Percentiles rank a stretch among this genome's conserved stretches.
phyloP scores from a whole-genome alignment of 2,888 invertebrate genomes.

The Bhutanitis thaidina region DNA sequence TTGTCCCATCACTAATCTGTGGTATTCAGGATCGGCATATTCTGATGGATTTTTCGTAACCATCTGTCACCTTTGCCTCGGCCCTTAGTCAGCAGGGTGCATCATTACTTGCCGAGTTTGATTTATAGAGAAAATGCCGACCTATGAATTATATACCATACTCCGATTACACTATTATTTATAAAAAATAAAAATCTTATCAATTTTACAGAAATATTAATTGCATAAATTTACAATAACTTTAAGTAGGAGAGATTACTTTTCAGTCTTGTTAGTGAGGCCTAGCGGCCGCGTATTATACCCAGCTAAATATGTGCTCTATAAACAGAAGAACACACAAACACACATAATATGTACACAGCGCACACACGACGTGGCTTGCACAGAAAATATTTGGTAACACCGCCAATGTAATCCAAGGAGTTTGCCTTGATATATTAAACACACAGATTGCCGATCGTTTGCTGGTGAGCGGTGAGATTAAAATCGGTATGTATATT shows the following conservation, averaged over 20 bases:
- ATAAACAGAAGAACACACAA: slow-evolving; percentile 50
- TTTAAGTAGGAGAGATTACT: slow-evolving; percentile 17
- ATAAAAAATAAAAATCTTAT: too few relatives aligned
- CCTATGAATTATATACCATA: too few relatives aligned
- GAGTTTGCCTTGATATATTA: slow-evolving; percentile 70
- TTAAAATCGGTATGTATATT: background rate
- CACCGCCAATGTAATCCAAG: slow-evolving; percentile 66
- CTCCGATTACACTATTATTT: too few relatives aligned
- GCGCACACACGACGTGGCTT: slow-evolving; percentile 55
- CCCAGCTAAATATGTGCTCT: slow-evolving; percentile 67
- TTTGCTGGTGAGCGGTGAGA: slow-evolving; percentile 22
- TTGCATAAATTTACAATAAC: background rate
- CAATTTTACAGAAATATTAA: too few relatives aligned
- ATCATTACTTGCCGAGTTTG: too few relatives aligned
- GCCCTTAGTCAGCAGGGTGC: too few relatives aligned
- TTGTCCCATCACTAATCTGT: too few relatives aligned
- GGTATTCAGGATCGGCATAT: too few relatives aligned
- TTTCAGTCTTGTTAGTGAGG: slow-evolving; percentile 22
- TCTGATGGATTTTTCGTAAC: too few relatives aligned
- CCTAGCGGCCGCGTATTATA: slow-evolving; percentile 53
- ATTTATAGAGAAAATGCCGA: too few relatives aligned
- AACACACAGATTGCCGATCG: slow-evolving; percentile 52
- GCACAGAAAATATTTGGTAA: slow-evolving; percentile 76
- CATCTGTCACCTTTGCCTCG: too few relatives aligned
- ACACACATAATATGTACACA: slow-evolving; percentile 56